These are phyloP conservation scores for Gambusia holbrooki DNA, from an alignment of 2,113 vertebrate genomes.

Conservation along the genomic window DNA sequence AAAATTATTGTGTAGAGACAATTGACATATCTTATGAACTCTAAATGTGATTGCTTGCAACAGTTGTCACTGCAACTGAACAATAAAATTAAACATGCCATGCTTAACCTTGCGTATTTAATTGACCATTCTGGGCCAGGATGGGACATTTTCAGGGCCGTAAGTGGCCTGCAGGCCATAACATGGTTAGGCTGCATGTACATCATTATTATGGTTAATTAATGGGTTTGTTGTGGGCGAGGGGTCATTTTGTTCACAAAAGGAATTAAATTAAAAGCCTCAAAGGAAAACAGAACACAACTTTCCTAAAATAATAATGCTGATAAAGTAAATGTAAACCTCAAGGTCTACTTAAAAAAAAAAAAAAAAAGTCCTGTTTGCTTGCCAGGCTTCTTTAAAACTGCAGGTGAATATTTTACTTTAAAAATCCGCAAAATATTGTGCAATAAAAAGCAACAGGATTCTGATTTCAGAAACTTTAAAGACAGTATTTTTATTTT, in stretches of 20 bases:
- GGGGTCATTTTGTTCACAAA: background rate
- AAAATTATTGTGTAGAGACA: background rate
- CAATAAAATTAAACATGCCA: background rate
- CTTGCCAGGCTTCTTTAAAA: no score
- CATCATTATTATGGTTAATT: no score
- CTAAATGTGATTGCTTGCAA: background rate
- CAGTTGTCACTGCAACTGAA: background rate
- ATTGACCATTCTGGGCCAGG: background rate
- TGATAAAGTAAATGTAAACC: constrained; percentile 16
- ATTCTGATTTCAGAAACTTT: no score
- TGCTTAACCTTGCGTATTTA: no score
- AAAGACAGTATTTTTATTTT: no score
- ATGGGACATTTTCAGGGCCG: no score
- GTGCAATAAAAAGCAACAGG: no score
- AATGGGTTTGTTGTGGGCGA: background rate
- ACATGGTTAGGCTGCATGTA: no score
- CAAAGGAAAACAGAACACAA: constrained; percentile 8
- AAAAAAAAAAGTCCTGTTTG: no score
- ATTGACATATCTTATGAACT: background rate
- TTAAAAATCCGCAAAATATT: no score
- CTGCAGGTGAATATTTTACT: no score
- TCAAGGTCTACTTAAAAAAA: constrained; percentile 10
- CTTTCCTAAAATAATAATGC: background rate
- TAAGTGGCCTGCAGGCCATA: no score
- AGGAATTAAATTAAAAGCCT: constrained; percentile 28